Evolutionary conservation across 2,113 vertebrate species (phyloP), one percentile per base, ranked within the genome.

Genomic region (Phylloscopus trochilus): DNA sequence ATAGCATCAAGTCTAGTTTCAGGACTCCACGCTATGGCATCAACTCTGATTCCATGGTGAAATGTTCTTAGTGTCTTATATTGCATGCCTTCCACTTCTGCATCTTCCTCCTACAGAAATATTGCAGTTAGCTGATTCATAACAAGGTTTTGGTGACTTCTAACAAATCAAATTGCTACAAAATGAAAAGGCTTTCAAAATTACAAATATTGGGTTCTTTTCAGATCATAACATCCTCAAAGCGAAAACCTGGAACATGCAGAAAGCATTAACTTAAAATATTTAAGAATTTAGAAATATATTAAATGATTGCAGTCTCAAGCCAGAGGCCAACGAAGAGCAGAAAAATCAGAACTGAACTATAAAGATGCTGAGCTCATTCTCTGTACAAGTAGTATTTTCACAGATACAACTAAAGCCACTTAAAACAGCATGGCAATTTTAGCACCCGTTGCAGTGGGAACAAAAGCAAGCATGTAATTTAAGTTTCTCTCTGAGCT

Each of bases 1-100:
- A 99, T 93, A 63, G 98, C 94, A 97, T 99, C 98, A 92, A 99
- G 98, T 44, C 98, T 98, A 23, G 98, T 99, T 96, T 99, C 98
- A 15, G 99, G 99, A 93, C 99, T 99, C 99, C 99, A 99, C 2
- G 99, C 99, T 37, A 99, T 98, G 52, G 98, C 97, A 44, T 99
- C 99, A 5, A 99, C 98, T 31, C 98, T 96, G 35, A 98, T 95
- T 47, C 98, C 99, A 62, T 99, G 99, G 68, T 99, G 98, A 95
- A 99, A 99, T 0, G 98, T 98, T 84, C 98, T 98, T 9, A 99
- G 96, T 11, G 98, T 97, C 64, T 98, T 98, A 94, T 99, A 99
- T 15, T 99, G 98, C 79, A 99, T 97, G 67, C 99, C 99, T 51
- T 99, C 98, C 21, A 99, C 81, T 64, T 99, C 98, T 41, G 98